Base-by-base conservation (phyloP, 2,113 vertebrate species). In the Grantiella picta region DNA sequence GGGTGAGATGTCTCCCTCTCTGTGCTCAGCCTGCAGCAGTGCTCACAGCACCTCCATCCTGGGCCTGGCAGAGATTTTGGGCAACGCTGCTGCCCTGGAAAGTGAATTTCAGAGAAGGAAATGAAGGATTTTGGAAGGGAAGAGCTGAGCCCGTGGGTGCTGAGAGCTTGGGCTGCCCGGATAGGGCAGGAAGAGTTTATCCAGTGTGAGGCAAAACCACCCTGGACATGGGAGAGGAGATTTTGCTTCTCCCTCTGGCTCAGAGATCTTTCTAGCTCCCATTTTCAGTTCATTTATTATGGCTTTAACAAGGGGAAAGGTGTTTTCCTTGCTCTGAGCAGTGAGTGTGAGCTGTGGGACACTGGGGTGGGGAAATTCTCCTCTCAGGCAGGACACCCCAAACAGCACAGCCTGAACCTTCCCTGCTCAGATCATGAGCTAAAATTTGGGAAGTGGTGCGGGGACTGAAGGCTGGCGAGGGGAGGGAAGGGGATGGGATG, bases 1-100 rank as follows among this genome's bases (percentile, higher is more conserved):
- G 60, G 54, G 17, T 45, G 72, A 78, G 45, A 4, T 94, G 81
- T 45, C 72, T 69, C 35, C 68, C 33, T 73, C 18, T 35, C 40
- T 1, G 2, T 23, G 0, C 12, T 66, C 4, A 42, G 13, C 36
- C 38, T 21, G 35, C 49, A 21, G 3, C 0, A 52, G 81, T 0
- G 3, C 8, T 19, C 22, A 14, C 16, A 1, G 3, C 0, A 0
- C 22, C 29, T 10, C 18, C 2, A 0, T 11, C 1, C 0, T 12
- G 57, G 28, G 36, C 33, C 57, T 29, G 77, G 84, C 60, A 66
- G 85, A 14, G 85, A 15, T 75, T 82, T 70, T 23, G 28, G 82
- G n/a, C 38, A 15, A 19, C 6, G 28, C 36, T 57, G 65, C 47
- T 11, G 54, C 36, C 75, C n/a, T 50, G 56, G 35, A 52, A 72